Base-by-base conservation (phyloP, 2,113 vertebrate species). In the Accipiter cooperii region DNA sequence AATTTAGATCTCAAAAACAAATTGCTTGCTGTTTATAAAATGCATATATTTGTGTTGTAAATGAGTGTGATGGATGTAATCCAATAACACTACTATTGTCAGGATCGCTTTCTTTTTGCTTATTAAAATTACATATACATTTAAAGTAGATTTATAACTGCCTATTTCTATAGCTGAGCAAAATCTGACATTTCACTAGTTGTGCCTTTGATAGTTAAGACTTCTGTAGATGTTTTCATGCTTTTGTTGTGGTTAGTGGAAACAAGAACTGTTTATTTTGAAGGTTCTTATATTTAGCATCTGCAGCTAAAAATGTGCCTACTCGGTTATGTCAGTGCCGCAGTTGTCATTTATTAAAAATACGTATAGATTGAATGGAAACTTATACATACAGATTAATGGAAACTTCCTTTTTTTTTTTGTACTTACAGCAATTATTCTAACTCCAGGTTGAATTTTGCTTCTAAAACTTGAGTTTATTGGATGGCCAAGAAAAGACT, bases 71-170 rank as follows among this genome's bases (percentile, higher is more conserved):
- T 38, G 75, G 78, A 88, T 88, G 57, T 60, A 92, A 81, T 85
- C 54, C 81, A 88, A 49, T 90, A 93, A 66, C 44, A 58, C 33
- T 61, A 17, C 60, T 63, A 26, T 83, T 89, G 75, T 86, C 81
- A 87, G 57, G 68, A 78, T 76, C 0, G 0, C 84, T 93, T 95
- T 94, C 44, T 70, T 92, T 96, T 82, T 55, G 54, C 90, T 89
- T 89, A 26, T 68, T 95, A 63, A 94, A 96, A 95, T 88, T 81
- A 65, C 92, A 91, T 71, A 86, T 84, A 69, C 54, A 85, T 93
- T 84, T 95, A 91, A 91, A 96, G 93, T 74, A 80, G 75, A 87
- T 95, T 97, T 95, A 83, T 95, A 94, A 88, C 64, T 80, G n/a
- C 40, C 65, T 89, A 29, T 96, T 96, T 89, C 84, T 94, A 65